A percentile compares a stretch with the other conserved stretches of the same genome.
Evolutionary conservation across 2,113 vertebrate genomes (phyloP).

Genomic region (Seriola rivoliana): DNA sequence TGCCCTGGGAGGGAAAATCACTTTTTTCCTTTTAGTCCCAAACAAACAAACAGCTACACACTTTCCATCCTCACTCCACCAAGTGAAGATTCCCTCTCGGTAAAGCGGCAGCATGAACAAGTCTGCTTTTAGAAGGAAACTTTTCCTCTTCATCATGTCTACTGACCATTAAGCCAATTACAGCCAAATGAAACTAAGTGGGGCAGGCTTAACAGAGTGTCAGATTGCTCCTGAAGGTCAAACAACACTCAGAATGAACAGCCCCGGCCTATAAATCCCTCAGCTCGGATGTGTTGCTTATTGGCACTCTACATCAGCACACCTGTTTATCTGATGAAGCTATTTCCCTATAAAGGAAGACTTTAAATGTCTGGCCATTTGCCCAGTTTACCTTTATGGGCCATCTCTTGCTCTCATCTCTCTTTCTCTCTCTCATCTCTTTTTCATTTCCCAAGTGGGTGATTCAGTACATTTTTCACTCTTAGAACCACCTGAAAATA

Average conservation of each 20-base stretch:
- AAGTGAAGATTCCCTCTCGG: conserved; percentile 25
- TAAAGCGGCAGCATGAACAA: conserved; percentile 45
- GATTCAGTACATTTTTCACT: conserved; percentile 79
- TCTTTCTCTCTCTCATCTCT: conserved; percentile 68
- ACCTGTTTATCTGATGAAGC: conserved; percentile 82
- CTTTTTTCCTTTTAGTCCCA: conserved; percentile 64
- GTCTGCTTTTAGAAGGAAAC: conserved; percentile 42
- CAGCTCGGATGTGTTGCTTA: conserved; percentile 55
- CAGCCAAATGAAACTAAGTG: conserved; percentile 66
- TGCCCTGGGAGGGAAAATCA: conserved; percentile 66
- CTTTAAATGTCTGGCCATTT: conserved; percentile 80
- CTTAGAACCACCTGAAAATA: conserved; percentile 74
- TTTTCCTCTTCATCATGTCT: conserved; percentile 52
- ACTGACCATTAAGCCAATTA: conserved; percentile 70
- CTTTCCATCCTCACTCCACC: conserved; percentile 43
- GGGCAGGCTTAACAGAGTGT: conserved; percentile 69
- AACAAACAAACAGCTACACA: conserved; percentile 69
- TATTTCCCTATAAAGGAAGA: conserved; percentile 78
- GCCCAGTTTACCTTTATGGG: conserved; percentile 83
- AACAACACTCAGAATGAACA: conserved; percentile 36
- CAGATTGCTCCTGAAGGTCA: conserved; percentile 72
- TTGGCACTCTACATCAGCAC: conserved; percentile 72
- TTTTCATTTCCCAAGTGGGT: conserved; percentile 84
- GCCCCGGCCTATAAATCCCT: conserved; percentile 63
- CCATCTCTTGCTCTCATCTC: conserved; percentile 74